Percentiles rank a stretch among this genome's conserved stretches.
phyloP scores from a whole-genome alignment of 2,797 vertebrate species.

The Cyclopterus lumpus region DNA sequence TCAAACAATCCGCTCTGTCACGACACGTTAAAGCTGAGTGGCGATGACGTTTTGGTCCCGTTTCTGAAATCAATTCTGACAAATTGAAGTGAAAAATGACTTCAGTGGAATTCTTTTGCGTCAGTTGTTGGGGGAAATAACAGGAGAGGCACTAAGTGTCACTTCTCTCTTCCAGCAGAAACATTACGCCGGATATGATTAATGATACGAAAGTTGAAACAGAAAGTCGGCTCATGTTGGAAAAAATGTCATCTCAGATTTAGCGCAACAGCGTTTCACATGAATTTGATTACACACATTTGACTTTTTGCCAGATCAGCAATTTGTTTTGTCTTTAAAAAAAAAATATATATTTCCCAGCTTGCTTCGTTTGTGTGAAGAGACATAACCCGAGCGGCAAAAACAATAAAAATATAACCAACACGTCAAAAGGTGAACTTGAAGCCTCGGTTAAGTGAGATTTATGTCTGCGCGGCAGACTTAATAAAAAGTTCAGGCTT shows the following conservation, averaged over 20 bases:
- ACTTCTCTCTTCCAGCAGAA: not conserved
- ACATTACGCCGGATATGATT: not conserved
- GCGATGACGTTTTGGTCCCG: not conserved
- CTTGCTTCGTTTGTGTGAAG: not conserved
- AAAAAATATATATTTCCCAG: not conserved
- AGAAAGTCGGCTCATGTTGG: not conserved
- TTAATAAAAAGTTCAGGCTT: no score
- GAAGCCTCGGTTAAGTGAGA: no score
- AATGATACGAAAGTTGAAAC: not conserved
- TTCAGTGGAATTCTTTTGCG: not conserved
- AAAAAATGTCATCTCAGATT: not conserved
- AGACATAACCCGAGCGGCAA: no score
- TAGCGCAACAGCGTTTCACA: not conserved
- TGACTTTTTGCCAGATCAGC: not conserved
- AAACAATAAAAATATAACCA: no score
- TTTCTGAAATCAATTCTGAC: not conserved
- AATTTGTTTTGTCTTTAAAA: not conserved
- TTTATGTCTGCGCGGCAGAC: no score
- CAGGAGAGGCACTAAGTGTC: not conserved
- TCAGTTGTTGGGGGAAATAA: not conserved
- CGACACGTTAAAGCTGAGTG: not conserved
- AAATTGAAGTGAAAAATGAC: conserved; percentile 15
- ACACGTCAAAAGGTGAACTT: no score
- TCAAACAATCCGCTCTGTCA: not conserved
- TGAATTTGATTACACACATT: not conserved